phyloP scores from a whole-genome alignment of 2,888 invertebrate genomes.

The Elmis aenea region DNA sequence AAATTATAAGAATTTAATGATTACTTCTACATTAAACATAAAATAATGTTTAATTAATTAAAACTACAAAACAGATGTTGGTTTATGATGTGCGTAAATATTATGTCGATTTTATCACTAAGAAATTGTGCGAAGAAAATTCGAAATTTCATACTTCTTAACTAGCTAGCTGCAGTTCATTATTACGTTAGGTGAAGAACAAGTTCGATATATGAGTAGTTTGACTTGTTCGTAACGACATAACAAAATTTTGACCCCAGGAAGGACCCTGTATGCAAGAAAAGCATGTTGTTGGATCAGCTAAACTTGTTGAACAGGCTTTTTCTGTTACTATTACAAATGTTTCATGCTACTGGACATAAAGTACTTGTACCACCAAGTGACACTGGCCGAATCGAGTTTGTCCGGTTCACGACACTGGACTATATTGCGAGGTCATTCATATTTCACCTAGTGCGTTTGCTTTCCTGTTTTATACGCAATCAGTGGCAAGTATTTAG shows the following conservation, averaged over 20 bases:
- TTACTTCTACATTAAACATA: no score
- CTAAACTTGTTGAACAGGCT: conserved; percentile 34
- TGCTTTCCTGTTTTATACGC: conserved; percentile 28
- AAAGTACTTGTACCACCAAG: conserved; percentile 35
- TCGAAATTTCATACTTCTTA: no score
- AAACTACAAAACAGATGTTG: no score
- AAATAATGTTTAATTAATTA: no score
- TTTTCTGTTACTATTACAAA: conserved; percentile 29
- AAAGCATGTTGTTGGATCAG: conserved; percentile 21
- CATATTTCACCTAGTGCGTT: conserved; percentile 27
- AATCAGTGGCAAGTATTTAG: conserved; percentile 28
- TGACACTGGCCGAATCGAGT: conserved; percentile 36
- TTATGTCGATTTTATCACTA: no score
- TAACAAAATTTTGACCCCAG: conserved; percentile 19
- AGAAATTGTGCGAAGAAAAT: no score
- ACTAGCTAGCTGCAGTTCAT: no score
- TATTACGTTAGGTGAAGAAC: no score
- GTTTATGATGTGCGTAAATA: no score
- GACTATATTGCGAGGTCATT: conserved; percentile 33
- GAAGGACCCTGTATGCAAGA: conserved; percentile 13
- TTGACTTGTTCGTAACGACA: no score
- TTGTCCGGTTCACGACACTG: conserved; percentile 36
- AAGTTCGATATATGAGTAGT: no score
- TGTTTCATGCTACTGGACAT: conserved; percentile 28
- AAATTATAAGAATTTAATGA: no score